Percentiles rank a stretch among this genome's conserved stretches.
These are phyloP conservation scores for Mamestra configurata DNA, from an alignment of 1,140 invertebrate genomes.

Conservation along the genomic window DNA sequence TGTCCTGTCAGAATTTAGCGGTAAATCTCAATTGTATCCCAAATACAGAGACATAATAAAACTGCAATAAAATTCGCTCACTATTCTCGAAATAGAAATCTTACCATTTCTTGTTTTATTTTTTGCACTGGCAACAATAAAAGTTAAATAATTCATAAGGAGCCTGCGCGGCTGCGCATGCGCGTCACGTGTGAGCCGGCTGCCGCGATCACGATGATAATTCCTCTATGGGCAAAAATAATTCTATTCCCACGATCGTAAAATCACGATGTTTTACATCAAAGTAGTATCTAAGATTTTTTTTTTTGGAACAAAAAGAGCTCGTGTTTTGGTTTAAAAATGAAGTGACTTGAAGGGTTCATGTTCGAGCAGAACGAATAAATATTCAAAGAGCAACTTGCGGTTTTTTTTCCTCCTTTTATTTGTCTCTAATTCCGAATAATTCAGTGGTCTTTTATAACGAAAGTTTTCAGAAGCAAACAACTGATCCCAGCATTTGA, in stretches of 20 bases:
- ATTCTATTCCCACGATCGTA: conserved; percentile 82
- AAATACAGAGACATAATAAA: conserved; percentile 79
- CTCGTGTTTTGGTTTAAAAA: conserved; percentile 2
- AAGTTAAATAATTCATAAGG: conserved; percentile 86
- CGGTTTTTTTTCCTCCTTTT: not conserved
- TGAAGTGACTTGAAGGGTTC: not conserved
- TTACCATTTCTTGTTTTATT: conserved; percentile 48
- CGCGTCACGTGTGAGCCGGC: conserved; percentile 73
- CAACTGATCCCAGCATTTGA: no score
- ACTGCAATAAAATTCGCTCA: conserved; percentile 72
- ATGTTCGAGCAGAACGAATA: not conserved
- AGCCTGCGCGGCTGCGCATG: conserved; percentile 61
- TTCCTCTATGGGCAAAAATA: conserved; percentile 74
- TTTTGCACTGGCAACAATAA: conserved; percentile 73
- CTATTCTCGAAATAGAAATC: conserved; percentile 83
- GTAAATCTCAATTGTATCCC: conserved; percentile 68
- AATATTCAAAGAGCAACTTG: not conserved
- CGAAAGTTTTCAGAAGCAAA: no score
- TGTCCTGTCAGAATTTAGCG: conserved; percentile 54
- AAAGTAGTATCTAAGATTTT: conserved; percentile 50
- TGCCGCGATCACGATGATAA: conserved; percentile 75
- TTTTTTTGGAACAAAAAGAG: conserved; percentile 51
- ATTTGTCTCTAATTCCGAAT: not conserved
- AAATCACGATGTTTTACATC: conserved; percentile 80
- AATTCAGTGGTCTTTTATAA: no score